Conservation (phyloP, 1,140 invertebrate genomes). For the Meloidogyne floridensis region DNA sequence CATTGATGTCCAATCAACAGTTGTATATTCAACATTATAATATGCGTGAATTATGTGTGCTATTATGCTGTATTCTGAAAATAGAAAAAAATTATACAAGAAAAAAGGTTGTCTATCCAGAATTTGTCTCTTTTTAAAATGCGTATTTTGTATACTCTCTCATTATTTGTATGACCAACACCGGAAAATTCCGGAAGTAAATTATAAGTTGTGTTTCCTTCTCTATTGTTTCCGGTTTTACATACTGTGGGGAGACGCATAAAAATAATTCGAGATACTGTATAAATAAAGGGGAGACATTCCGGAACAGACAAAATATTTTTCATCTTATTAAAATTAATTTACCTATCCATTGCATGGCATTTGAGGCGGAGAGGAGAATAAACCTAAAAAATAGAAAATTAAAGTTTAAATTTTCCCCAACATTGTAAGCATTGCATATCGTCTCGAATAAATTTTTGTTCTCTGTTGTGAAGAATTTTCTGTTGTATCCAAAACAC, state of each 20-base stretch:
- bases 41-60: conserved; percentile 55
- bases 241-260: too few relatives aligned
- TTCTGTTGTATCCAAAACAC: neutral
- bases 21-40: conserved; percentile 73
- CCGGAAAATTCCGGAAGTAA: too few relatives aligned
- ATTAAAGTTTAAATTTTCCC: neutral
- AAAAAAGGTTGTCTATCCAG: too few relatives aligned
- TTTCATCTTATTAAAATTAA: neutral
- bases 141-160: too few relatives aligned
- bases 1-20: conserved; percentile 92
- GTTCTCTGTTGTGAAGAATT: neutral
- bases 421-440: conserved; percentile 35
- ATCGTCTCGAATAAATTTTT: conserved; percentile 32
- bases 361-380: conserved; percentile 63
- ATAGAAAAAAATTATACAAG: neutral
- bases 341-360: conserved; percentile 63
- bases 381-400: conserved; percentile 45
- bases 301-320: too few relatives aligned
- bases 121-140: too few relatives aligned
- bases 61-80: conserved; percentile 53
- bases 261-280: too few relatives aligned
- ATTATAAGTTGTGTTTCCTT: too few relatives aligned
- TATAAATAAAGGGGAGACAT: too few relatives aligned
- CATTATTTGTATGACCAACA: too few relatives aligned
- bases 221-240: too few relatives aligned